Evolutionary conservation across 1,140 invertebrate species (phyloP).

Genomic region (Leptopilina boulardi): DNA sequence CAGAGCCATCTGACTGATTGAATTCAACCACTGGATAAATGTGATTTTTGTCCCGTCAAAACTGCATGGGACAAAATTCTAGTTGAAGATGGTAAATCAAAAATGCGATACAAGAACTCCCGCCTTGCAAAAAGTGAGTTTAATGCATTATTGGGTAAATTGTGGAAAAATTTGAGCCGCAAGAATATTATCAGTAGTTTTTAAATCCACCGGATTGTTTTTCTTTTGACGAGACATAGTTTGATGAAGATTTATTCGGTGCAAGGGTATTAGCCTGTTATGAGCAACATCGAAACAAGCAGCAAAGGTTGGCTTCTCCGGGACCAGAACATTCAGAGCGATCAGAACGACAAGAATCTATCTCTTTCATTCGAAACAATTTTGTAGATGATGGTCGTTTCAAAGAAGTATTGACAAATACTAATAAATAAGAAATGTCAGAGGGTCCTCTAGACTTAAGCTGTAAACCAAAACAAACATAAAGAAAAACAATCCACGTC

Average conservation of each 20-base stretch:
- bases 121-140: conserved; percentile 52
- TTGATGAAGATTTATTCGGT: background rate
- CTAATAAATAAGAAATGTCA: no score
- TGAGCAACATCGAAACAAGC: no score
- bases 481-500: background rate
- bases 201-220: conserved; percentile 38
- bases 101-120: conserved; percentile 39
- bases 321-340: no score
- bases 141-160: conserved; percentile 47
- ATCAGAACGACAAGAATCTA: no score
- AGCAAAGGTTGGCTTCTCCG: no score
- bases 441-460: conserved; percentile 41
- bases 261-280: no score
- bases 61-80: conserved; percentile 57
- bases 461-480: conserved; percentile 34
- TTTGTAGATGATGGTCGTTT: no score
- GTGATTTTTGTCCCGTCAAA: conserved; percentile 62
- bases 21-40: conserved; percentile 53
- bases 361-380: no score
- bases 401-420: no score
- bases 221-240: conserved; percentile 28
- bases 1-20: conserved; percentile 61
- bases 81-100: conserved; percentile 46
- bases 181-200: conserved; percentile 36
- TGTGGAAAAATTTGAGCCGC: conserved; percentile 36